These are phyloP conservation scores for Orthonychiurus folsomi DNA, from an alignment of 2,888 invertebrate species.

Conservation along the genomic window DNA sequence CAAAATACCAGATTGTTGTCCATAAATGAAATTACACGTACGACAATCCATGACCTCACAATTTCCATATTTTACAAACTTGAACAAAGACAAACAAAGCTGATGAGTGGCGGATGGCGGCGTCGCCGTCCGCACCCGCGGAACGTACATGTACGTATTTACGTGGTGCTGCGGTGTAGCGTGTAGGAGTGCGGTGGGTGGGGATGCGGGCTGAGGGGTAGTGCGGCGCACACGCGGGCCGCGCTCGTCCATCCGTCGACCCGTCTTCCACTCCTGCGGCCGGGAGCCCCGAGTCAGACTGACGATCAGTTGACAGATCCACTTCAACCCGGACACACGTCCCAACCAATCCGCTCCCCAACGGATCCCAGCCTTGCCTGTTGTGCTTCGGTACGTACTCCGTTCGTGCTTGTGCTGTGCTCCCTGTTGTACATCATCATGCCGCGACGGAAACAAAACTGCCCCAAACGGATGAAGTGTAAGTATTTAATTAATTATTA, in stretches of 20 bases:
- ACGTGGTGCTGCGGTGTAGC: slow-evolving; percentile 2
- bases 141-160: neutral
- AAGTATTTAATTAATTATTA: slow-evolving; percentile 41
- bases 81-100: neutral
- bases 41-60: neutral
- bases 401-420: neutral
- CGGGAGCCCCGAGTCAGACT: slow-evolving; percentile 34
- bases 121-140: neutral
- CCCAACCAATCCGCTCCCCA: neutral
- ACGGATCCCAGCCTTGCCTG: neutral
- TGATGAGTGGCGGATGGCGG: neutral
- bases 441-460: slow-evolving; percentile 52
- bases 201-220: slow-evolving; percentile 19
- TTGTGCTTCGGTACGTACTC: neutral
- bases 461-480: slow-evolving; percentile 52
- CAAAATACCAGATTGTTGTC: neutral
- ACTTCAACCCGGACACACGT: slow-evolving; percentile 32
- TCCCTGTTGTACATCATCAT: slow-evolving; percentile 41
- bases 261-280: slow-evolving; percentile 40
- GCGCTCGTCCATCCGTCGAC: too few relatives aligned
- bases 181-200: slow-evolving; percentile 14
- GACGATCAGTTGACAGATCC: slow-evolving; percentile 41
- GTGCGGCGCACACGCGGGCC: slow-evolving; percentile 37
- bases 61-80: too few relatives aligned
- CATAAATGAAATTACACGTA: neutral